Evolutionary conservation across 2,113 vertebrate genomes (phyloP).

Genomic region (Halcyon malimbica): DNA sequence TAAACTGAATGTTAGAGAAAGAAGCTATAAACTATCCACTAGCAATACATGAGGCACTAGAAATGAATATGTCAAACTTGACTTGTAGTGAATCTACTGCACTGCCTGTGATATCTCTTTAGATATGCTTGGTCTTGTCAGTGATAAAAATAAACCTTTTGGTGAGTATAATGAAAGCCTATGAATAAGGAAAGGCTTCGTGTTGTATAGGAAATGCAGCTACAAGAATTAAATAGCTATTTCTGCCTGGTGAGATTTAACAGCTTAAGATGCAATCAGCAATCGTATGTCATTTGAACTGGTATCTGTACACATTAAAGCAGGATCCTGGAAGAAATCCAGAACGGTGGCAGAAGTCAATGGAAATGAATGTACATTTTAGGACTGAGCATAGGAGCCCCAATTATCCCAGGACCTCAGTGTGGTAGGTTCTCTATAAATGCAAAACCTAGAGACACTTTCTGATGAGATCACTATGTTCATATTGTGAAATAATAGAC

Average conservation of each 20-base stretch:
- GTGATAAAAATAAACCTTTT: slow-evolving; percentile 4
- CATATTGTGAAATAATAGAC: neutral
- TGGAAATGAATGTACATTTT: neutral
- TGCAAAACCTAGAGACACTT: neutral
- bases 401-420: rapidly evolving
- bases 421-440: neutral
- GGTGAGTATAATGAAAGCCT: neutral
- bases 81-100: neutral
- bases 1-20: neutral
- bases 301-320: neutral
- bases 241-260: neutral
- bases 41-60: neutral
- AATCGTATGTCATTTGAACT: neutral
- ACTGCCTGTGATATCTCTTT: neutral
- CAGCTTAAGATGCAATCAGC: neutral
- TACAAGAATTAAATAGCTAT: neutral
- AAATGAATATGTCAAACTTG: neutral
- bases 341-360: neutral
- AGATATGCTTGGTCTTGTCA: slow-evolving; percentile 17
- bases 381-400: neutral
- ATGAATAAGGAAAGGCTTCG: neutral
- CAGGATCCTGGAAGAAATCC: neutral
- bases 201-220: neutral
- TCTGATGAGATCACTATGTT: neutral
- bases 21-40: neutral